These are phyloP conservation scores for Coracopsis vasa DNA, from an alignment of 2,113 vertebrate genomes.

Conservation along the genomic window DNA sequence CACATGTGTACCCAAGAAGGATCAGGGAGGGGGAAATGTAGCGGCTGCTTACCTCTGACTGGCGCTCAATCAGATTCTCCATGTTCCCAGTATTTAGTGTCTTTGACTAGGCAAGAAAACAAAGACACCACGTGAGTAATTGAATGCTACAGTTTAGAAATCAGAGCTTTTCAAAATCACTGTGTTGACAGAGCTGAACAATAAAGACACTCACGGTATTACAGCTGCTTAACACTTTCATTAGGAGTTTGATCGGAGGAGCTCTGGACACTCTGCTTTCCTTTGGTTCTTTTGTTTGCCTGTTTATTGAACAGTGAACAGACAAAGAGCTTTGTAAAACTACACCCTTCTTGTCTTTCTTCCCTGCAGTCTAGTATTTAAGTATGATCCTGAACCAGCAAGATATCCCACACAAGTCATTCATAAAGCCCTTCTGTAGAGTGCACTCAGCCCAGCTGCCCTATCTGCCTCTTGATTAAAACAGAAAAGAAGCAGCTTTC, in stretches of 20 bases:
- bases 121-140: background rate
- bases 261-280: constrained; percentile 47
- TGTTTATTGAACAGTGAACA: constrained; percentile 31
- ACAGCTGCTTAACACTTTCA: constrained; percentile 89
- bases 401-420: background rate
- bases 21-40: background rate
- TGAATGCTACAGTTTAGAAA: background rate
- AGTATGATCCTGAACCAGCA: background rate
- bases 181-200: background rate
- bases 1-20: background rate
- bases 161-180: background rate
- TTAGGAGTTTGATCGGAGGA: constrained; percentile 75
- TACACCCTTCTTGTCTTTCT: background rate
- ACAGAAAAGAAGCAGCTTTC: background rate
- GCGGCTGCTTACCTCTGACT: constrained; percentile 78
- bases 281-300: constrained; percentile 72
- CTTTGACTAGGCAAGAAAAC: constrained; percentile 81
- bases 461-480: background rate
- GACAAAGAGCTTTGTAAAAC: background rate
- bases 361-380: background rate
- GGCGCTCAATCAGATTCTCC: constrained; percentile 80
- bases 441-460: background rate
- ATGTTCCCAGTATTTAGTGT: constrained; percentile 84
- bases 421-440: background rate
- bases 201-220: constrained; percentile 76